Conservation (phyloP, 2,888 invertebrate species). For the Scaptomyza flava region DNA sequence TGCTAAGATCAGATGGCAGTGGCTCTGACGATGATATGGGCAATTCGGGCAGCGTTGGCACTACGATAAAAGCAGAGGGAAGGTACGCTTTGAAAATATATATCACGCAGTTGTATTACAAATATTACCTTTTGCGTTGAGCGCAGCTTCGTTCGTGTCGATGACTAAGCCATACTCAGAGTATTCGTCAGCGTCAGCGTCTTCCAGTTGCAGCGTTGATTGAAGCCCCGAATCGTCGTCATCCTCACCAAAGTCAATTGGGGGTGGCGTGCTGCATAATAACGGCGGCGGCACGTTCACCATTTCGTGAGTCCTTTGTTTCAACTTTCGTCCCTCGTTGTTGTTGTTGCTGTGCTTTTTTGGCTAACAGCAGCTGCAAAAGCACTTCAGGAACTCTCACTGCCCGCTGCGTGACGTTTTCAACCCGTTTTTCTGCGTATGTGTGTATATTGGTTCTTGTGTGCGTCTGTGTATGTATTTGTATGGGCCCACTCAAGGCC, state of each 20-base stretch:
- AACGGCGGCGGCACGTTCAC: slow-evolving; percentile 86
- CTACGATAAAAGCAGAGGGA: slow-evolving; percentile 4
- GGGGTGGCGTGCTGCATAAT: slow-evolving; percentile 86
- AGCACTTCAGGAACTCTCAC: slow-evolving; percentile 48
- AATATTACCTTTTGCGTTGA: slow-evolving; percentile 57
- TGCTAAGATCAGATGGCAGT: slow-evolving; percentile 39
- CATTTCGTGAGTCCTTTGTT: slow-evolving; percentile 81
- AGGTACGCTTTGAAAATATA: not conserved
- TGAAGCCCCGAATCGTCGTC: slow-evolving; percentile 84
- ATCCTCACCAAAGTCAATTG: slow-evolving; percentile 84
- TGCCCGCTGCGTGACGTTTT: slow-evolving; percentile 51
- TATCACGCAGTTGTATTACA: slow-evolving; percentile 12
- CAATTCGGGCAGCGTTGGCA: slow-evolving; percentile 32
- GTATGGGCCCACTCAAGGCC: slow-evolving; percentile 69
- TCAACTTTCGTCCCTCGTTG: slow-evolving; percentile 28
- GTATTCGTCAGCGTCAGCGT: slow-evolving; percentile 83
- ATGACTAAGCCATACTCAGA: slow-evolving; percentile 79
- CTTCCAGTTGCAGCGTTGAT: slow-evolving; percentile 74
- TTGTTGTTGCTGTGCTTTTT: slow-evolving; percentile 47
- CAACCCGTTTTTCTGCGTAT: slow-evolving; percentile 56
- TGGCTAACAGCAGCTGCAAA: slow-evolving; percentile 60
- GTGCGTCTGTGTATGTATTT: slow-evolving; percentile 24
- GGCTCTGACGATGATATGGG: slow-evolving; percentile 45
- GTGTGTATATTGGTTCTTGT: slow-evolving; percentile 29
- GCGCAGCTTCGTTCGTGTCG: slow-evolving; percentile 35